phyloP scores from a whole-genome alignment of 2,888 invertebrate species.

The Apamea sordens region DNA sequence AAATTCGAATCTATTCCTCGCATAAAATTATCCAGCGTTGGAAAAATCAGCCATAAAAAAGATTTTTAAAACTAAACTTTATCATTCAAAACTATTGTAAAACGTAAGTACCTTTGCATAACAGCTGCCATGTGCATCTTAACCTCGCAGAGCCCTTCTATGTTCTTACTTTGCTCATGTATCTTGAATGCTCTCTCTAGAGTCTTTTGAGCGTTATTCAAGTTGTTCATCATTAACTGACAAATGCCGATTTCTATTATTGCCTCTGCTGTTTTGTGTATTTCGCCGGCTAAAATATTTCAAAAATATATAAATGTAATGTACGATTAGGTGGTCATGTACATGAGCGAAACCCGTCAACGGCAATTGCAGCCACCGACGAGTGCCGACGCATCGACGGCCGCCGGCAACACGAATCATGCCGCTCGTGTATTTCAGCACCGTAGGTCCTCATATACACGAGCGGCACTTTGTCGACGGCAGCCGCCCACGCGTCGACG shows the following conservation, averaged over 20 bases:
- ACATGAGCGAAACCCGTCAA: not conserved
- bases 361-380: not conserved
- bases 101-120: slow-evolving; percentile 83
- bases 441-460: no score
- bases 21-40: no score
- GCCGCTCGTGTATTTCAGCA: no score
- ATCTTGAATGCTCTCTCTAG: slow-evolving; percentile 87
- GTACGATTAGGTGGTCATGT: not conserved
- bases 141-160: slow-evolving; percentile 87
- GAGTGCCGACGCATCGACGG: not conserved
- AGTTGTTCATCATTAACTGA: slow-evolving; percentile 85
- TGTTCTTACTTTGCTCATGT: slow-evolving; percentile 77
- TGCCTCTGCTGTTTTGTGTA: slow-evolving; percentile 86
- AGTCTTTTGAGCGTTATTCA: slow-evolving; percentile 87
- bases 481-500: no score
- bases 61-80: not conserved
- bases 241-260: slow-evolving; percentile 89
- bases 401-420: not conserved
- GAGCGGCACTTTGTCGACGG: no score
- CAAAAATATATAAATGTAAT: not conserved
- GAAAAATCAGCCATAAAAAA: no score
- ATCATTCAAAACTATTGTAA: not conserved
- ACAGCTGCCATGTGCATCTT: slow-evolving; percentile 89
- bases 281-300: slow-evolving; percentile 81
- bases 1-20: no score